Percentiles rank a stretch among this genome's conserved stretches.
phyloP scores from a whole-genome alignment of 1,140 invertebrate genomes.

The Sitodiplosis mosellana region DNA sequence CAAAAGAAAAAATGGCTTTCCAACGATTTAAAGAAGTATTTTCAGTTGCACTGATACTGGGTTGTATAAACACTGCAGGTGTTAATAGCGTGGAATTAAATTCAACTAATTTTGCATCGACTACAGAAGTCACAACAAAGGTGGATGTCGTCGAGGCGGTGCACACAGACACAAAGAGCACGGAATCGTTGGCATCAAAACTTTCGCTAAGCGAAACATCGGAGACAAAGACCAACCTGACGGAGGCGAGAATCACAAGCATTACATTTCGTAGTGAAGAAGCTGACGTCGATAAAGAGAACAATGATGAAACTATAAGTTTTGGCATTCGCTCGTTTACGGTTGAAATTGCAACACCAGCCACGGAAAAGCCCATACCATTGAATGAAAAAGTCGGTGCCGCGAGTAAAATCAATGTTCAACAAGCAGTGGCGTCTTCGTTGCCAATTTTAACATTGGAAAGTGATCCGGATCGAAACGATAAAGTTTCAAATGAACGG shows the following conservation, averaged over 20 bases:
- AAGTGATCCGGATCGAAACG: not conserved
- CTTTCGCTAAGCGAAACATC: too few species aligned
- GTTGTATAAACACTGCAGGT: too few species aligned
- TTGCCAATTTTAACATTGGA: not conserved
- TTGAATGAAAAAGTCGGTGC: not conserved
- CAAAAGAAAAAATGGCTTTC: too few species aligned
- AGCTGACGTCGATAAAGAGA: not conserved
- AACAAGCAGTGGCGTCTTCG: not conserved
- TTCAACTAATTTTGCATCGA: too few species aligned
- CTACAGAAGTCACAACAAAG: too few species aligned
- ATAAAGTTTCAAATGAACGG: not conserved
- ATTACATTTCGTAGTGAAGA: not conserved
- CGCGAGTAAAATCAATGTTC: not conserved
- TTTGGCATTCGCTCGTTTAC: constrained; percentile 5
- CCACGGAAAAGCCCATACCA: not conserved
- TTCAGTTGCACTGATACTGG: too few species aligned
- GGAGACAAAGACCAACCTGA: too few species aligned
- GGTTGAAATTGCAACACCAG: constrained; percentile 2
- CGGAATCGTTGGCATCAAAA: too few species aligned
- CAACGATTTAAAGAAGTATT: too few species aligned
- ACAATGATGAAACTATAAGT: constrained; percentile 1
- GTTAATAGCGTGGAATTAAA: too few species aligned
- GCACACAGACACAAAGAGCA: too few species aligned
- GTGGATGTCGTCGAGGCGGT: too few species aligned
- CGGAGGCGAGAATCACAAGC: not conserved